Evolutionary conservation across 2,113 vertebrate species (phyloP).

Genomic region (Nesogale talazaci): DNA sequence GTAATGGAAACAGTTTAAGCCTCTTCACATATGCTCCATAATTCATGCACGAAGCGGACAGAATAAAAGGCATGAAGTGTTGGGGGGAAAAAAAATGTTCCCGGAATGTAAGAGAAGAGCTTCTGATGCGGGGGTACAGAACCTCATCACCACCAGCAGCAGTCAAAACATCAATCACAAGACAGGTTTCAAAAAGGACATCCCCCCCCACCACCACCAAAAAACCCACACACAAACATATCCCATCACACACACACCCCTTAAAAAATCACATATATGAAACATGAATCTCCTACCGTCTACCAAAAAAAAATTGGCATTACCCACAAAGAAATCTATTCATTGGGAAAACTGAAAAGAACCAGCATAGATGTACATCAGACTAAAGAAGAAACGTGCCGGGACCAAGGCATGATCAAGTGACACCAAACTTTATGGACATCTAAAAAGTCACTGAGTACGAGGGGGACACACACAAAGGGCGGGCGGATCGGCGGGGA

Average conservation of each 20-base stretch:
- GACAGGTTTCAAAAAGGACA: constrained; percentile 83
- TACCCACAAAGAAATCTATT: constrained; percentile 24
- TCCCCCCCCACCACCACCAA: constrained; percentile 65
- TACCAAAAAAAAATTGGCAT: neutral
- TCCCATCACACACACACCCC: too few relatives aligned
- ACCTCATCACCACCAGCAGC: constrained; percentile 82
- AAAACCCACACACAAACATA: constrained; percentile 75
- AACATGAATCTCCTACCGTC: neutral
- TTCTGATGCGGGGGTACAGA: constrained; percentile 87
- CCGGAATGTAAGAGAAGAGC: constrained; percentile 93
- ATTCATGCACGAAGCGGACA: constrained; percentile 89
- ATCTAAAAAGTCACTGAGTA: constrained; percentile 1
- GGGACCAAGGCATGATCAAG: neutral
- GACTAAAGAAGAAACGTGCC: neutral
- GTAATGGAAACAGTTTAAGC: constrained; percentile 90
- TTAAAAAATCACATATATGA: constrained; percentile 67
- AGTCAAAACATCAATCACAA: constrained; percentile 81
- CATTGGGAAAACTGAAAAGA: neutral
- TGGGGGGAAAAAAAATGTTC: constrained; percentile 88
- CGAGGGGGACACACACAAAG: too few relatives aligned
- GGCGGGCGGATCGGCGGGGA: too few relatives aligned
- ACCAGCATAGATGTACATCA: neutral
- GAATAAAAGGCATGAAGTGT: constrained; percentile 90
- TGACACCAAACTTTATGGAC: neutral
- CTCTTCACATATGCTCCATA: constrained; percentile 89